phyloP scores from a whole-genome alignment of 1,140 invertebrate species.

The Amyelois transitella region DNA sequence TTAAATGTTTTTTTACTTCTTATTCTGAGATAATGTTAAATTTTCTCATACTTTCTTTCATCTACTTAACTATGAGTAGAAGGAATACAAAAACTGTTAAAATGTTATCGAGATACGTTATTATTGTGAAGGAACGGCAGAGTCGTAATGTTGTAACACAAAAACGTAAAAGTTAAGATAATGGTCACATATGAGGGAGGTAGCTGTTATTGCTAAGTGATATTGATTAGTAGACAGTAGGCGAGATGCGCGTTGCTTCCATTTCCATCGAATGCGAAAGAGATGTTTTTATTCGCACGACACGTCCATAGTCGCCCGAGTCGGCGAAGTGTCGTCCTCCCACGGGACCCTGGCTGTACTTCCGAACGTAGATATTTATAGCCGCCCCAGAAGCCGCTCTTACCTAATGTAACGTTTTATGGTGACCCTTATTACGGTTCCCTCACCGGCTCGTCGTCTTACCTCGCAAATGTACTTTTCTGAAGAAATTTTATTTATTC shows the following conservation, averaged over 20 bases:
- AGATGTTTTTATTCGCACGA: slow-evolving; percentile 68
- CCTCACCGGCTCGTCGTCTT: slow-evolving; percentile 36
- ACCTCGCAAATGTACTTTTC: slow-evolving; percentile 14
- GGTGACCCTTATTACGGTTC: slow-evolving; percentile 69
- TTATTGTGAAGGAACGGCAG: slow-evolving; percentile 12
- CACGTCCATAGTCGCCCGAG: slow-evolving; percentile 58
- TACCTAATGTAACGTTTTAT: slow-evolving; percentile 73
- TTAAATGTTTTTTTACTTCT: too few species aligned
- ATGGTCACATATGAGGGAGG: slow-evolving; percentile 35
- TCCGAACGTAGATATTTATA: slow-evolving; percentile 71
- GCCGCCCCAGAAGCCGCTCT: slow-evolving; percentile 67
- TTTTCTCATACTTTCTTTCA: too few species aligned
- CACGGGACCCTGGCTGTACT: slow-evolving; percentile 67
- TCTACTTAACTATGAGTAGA: too few species aligned
- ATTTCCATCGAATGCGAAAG: slow-evolving; percentile 30
- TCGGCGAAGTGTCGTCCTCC: slow-evolving; percentile 59
- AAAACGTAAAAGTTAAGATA: slow-evolving; percentile 30
- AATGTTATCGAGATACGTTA: too few species aligned
- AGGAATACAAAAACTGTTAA: too few species aligned
- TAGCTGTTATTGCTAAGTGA: slow-evolving; percentile 51
- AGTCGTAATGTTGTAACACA: slow-evolving; percentile 21
- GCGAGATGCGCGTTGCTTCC: slow-evolving; percentile 16
- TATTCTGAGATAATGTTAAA: too few species aligned
- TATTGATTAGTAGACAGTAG: slow-evolving; percentile 57
- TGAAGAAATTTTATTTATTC: slow-evolving; percentile 39